phyloP scores from a whole-genome alignment of 2,888 invertebrate species.

The Lymantria monacha region DNA sequence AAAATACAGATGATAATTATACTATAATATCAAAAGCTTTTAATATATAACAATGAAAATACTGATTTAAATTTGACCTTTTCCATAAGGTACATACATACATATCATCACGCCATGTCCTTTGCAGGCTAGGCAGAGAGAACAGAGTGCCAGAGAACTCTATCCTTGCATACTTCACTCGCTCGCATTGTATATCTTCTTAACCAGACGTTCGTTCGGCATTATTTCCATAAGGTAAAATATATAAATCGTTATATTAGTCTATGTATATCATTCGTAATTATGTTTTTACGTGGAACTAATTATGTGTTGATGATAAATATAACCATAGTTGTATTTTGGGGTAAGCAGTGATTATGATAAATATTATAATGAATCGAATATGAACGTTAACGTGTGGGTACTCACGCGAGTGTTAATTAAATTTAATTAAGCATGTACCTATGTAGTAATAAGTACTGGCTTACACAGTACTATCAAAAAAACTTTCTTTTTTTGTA shows the following conservation, averaged over 20 bases:
- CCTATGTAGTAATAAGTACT: neutral
- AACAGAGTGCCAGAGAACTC: too few species aligned
- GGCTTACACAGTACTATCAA: neutral
- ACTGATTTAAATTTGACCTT: neutral
- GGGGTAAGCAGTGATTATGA: neutral
- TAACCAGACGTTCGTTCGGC: too few species aligned
- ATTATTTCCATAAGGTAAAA: too few species aligned
- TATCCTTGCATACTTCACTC: too few species aligned
- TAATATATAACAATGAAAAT: neutral
- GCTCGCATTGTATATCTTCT: too few species aligned
- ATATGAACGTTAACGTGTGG: neutral
- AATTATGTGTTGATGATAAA: neutral
- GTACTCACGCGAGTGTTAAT: neutral
- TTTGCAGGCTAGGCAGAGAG: too few species aligned
- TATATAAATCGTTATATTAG: neutral
- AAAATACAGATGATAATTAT: neutral
- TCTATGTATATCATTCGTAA: neutral
- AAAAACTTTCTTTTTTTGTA: neutral
- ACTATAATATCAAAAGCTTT: neutral
- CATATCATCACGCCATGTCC: too few species aligned
- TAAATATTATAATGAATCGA: neutral
- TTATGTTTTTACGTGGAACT: neutral
- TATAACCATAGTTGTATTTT: slow-evolving; percentile 7
- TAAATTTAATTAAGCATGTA: neutral
- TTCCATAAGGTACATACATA: neutral